Evolutionary conservation across 2,888 invertebrate species (phyloP).

Genomic region (Drosophila ustulata): DNA sequence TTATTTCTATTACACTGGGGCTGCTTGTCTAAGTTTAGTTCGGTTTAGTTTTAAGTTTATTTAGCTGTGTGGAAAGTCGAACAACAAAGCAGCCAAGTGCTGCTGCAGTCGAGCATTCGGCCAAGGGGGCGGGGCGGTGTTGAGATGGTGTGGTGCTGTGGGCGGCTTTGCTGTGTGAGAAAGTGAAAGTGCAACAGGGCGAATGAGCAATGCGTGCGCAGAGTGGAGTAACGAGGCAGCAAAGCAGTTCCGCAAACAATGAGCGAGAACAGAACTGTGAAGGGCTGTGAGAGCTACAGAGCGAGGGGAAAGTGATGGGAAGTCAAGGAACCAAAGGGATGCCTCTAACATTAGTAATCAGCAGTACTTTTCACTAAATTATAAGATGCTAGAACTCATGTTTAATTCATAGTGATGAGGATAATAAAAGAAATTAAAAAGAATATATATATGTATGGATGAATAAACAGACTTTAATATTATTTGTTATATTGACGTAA

Average conservation of each 20-base stretch:
- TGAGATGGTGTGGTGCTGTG: background rate
- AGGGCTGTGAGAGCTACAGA: background rate
- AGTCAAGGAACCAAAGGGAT: background rate
- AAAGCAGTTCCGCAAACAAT: background rate
- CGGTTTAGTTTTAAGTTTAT: constrained; percentile 26
- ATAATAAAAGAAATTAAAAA: too few species aligned
- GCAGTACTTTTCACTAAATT: background rate
- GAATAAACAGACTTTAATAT: too few species aligned
- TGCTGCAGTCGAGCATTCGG: background rate
- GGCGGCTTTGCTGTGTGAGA: constrained; percentile 2
- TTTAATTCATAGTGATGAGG: too few species aligned
- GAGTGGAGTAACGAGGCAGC: background rate
- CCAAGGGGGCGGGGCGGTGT: too few species aligned
- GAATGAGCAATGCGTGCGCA: constrained; percentile 12
- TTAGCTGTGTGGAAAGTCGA: constrained; percentile 5
- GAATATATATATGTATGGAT: too few species aligned
- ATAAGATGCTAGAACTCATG: background rate
- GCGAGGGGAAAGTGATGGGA: background rate
- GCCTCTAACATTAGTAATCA: background rate
- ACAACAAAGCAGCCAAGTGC: background rate
- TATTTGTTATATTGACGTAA: too few species aligned
- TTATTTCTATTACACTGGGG: constrained; percentile 34
- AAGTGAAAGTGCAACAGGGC: constrained; percentile 40
- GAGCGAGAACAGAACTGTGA: background rate
- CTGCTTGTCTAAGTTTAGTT: constrained; percentile 34